phyloP scores from a whole-genome alignment of 2,888 invertebrate species.

The Ochropleura plecta region DNA sequence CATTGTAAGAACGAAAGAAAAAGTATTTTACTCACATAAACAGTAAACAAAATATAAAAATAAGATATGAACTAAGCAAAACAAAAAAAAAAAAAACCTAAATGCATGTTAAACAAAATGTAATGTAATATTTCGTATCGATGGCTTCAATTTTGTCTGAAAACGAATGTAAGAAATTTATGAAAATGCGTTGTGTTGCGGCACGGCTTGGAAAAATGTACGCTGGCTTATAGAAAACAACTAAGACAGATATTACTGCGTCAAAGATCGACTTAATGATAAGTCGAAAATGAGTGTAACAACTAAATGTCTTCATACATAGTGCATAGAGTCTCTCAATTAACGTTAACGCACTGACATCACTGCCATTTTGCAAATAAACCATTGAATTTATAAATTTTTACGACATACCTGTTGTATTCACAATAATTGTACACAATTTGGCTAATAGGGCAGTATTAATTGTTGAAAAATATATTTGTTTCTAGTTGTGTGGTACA shows the following conservation, averaged over 20 bases:
- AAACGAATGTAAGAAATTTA: background rate
- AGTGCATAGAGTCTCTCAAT: conserved; percentile 32
- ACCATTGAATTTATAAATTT: conserved; percentile 41
- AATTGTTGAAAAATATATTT: conserved; percentile 56
- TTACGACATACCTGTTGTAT: conserved; percentile 36
- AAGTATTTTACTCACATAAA: no score
- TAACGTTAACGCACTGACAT: conserved; percentile 35
- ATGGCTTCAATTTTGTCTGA: background rate
- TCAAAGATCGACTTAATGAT: background rate
- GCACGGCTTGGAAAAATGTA: background rate
- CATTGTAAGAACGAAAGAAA: no score
- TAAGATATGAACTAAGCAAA: no score
- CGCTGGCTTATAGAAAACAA: background rate
- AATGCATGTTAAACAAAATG: background rate
- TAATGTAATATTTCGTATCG: background rate
- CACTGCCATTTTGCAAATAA: conserved; percentile 57
- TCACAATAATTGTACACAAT: conserved; percentile 46
- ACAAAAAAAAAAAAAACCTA: no score
- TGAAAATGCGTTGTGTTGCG: background rate
- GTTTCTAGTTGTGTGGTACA: conserved; percentile 51
- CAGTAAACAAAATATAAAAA: no score
- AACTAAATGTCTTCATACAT: background rate
- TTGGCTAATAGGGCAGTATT: conserved; percentile 62
- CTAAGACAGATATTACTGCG: background rate
- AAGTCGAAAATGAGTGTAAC: background rate